A percentile compares a stretch with the other conserved stretches of the same genome.
phyloP scores from a whole-genome alignment of 2,113 vertebrate species.

The Bubo bubo region DNA sequence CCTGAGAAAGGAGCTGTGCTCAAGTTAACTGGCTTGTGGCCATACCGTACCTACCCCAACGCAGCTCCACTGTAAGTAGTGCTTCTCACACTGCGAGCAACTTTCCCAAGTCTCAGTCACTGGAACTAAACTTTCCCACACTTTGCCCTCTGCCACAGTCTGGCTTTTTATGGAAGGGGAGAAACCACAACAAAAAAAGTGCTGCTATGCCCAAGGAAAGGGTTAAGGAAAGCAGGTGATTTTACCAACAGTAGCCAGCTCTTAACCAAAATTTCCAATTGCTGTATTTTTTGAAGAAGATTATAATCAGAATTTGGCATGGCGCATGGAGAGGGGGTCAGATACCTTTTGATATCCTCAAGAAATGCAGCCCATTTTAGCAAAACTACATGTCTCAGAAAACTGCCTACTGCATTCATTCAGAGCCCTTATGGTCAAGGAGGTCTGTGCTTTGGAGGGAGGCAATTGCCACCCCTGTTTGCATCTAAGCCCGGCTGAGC shows the following conservation, averaged over 20 bases:
- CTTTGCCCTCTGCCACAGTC: neutral
- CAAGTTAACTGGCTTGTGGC: neutral
- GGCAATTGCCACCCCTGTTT: neutral
- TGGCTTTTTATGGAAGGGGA: neutral
- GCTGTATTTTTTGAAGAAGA: neutral
- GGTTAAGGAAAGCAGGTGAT: neutral
- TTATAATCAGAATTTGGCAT: neutral
- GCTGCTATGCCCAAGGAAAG: neutral
- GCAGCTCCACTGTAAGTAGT: neutral
- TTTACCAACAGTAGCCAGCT: neutral
- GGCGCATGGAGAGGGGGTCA: neutral
- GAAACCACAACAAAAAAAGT: neutral
- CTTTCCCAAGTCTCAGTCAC: neutral
- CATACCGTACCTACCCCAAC: rapidly evolving
- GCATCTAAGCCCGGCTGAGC: neutral
- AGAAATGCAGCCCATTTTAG: neutral
- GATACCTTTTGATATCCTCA: neutral
- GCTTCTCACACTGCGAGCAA: neutral
- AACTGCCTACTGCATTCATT: neutral
- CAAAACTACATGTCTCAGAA: neutral
- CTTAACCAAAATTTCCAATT: neutral
- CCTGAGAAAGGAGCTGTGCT: neutral
- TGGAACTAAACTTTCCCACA: neutral
- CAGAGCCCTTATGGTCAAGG: neutral
- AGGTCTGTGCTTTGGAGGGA: neutral